These are phyloP conservation scores for Cecidostiba fungosa DNA, from an alignment of 2,888 invertebrate species.

Conservation along the genomic window DNA sequence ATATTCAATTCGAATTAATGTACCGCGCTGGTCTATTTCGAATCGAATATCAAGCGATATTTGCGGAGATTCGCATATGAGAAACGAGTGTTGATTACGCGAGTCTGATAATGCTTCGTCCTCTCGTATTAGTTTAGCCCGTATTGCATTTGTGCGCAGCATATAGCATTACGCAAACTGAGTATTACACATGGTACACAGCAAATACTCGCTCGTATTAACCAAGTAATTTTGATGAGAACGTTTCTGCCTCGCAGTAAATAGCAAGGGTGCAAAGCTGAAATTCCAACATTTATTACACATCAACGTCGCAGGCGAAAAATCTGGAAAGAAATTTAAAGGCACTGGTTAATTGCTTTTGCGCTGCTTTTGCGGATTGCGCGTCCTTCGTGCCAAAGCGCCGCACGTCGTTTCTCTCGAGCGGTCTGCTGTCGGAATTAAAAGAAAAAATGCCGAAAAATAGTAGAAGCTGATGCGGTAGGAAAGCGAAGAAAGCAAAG, in stretches of 20 bases:
- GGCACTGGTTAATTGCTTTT: neutral
- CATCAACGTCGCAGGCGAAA: neutral
- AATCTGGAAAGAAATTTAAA: constrained; percentile 8
- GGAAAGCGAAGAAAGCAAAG: constrained; percentile 25
- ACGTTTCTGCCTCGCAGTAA: neutral
- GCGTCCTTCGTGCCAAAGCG: neutral
- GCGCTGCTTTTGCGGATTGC: neutral
- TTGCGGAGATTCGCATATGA: neutral
- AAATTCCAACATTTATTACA: neutral
- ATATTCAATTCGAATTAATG: constrained; percentile 1
- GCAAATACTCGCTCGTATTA: neutral
- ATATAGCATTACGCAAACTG: neutral
- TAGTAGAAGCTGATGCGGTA: neutral
- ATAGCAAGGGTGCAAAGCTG: neutral
- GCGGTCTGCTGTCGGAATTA: neutral
- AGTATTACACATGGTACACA: neutral
- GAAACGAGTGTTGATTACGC: neutral
- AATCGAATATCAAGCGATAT: neutral
- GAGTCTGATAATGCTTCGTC: neutral
- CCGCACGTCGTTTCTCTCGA: neutral
- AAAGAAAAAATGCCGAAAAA: constrained; percentile 13
- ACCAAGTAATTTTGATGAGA: neutral
- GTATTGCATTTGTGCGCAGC: neutral
- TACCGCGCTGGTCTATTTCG: neutral
- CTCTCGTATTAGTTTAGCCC: neutral